Base-by-base conservation (phyloP, 2,797 vertebrate genomes). In the Luscinia luscinia region DNA sequence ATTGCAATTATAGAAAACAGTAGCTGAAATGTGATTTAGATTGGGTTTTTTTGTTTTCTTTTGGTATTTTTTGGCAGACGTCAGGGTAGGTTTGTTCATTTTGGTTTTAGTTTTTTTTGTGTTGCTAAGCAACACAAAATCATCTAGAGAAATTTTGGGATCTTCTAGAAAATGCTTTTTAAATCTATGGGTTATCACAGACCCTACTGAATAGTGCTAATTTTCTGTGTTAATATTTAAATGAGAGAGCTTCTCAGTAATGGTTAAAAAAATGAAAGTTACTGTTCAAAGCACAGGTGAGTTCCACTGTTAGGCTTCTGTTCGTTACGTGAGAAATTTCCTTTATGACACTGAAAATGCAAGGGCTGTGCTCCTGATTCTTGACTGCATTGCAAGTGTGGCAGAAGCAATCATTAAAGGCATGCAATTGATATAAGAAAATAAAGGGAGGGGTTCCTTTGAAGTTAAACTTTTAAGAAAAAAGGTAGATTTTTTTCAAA, bases 161-260 rank as follows among this genome's bases (percentile, higher is more conserved):
- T 89, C 46, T 84, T 27, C 34, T 78, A n/a, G 24, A 0, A 2
- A 81, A 6, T 52, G 45, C 11, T 55, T 76, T 83, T 51, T 45
- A 58, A 81, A 72, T 57, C 16, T 52, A 12, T 34, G n/a, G 20
- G 8, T 36, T 90, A 55, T 58, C 87, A 46, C 28, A 72, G 20
- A 30, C 72, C 23, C 70, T 57, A 41, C 23, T 18, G 70, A 89
- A 78, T 40, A 75, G 45, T 51, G 32, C 34, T 84, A 68, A 84
- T 73, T 91, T 41, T 73, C 30, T 15, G 19, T 51, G 45, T 79
- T 82, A 86, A 79, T 93, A 87, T 70, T 84, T 84, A 78, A 94
- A 82, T 76, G 46, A 55, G 15, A 30, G 8, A 70, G 38, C 7
- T 90, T 41, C 34, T 34, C 34, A 68, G 11, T 76, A 82, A 77